These are phyloP conservation scores for Pantherophis vulpinus DNA, from an alignment of 2,797 vertebrate genomes.

Conservation along the genomic window DNA sequence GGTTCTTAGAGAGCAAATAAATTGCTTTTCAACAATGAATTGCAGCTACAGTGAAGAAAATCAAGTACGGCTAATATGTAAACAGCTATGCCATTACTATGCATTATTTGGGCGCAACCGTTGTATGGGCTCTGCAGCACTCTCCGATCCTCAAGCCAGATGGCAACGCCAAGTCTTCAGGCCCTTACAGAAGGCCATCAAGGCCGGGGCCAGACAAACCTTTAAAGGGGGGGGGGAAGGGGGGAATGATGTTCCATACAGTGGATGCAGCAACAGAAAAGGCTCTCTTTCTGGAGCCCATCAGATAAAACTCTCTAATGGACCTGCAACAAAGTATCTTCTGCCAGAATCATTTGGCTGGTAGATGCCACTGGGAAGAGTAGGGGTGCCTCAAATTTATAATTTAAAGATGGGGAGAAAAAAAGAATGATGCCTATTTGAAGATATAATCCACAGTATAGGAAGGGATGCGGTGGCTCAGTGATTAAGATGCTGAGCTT, in stretches of 20 bases:
- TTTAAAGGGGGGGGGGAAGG: background rate
- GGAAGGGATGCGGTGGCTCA: too few species aligned
- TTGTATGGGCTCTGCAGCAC: too few species aligned
- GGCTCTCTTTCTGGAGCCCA: background rate
- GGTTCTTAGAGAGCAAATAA: background rate
- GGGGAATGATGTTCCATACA: background rate
- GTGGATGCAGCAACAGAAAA: background rate
- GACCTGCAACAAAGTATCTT: background rate
- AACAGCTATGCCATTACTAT: background rate
- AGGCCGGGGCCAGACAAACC: background rate
- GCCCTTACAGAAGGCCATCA: background rate
- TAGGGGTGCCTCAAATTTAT: background rate
- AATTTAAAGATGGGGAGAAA: background rate
- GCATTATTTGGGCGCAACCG: background rate
- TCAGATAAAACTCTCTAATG: background rate
- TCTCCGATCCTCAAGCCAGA: too few species aligned
- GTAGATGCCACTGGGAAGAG: background rate
- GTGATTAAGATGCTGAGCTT: too few species aligned
- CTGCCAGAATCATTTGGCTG: background rate
- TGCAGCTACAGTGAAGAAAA: background rate
- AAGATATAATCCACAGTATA: background rate
- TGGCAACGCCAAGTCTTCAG: background rate
- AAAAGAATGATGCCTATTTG: background rate
- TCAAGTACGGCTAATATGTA: slow-evolving; percentile 17
- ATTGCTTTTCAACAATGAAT: background rate